These are phyloP conservation scores for Mayetiola destructor DNA, from an alignment of 2,888 invertebrate genomes.

Conservation along the genomic window DNA sequence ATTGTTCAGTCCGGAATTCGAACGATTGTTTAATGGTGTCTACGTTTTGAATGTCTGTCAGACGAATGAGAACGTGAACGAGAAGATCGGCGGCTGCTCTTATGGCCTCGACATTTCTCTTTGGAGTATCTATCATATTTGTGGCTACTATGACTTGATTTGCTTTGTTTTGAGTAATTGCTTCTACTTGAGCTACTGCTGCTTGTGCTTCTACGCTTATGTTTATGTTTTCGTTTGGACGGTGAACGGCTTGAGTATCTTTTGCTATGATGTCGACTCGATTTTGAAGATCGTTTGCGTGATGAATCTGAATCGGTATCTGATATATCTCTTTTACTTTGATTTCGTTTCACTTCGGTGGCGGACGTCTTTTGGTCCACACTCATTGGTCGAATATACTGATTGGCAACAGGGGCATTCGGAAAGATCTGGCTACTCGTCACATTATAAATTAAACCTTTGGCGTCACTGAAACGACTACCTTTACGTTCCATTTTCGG, in stretches of 20 bases:
- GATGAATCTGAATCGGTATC: slow-evolving; percentile 11
- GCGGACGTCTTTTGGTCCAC: too few relatives aligned
- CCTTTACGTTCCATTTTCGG: slow-evolving; percentile 16
- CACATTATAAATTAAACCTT: slow-evolving; percentile 22
- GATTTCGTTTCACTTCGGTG: not conserved
- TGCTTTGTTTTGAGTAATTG: not conserved
- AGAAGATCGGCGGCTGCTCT: not conserved
- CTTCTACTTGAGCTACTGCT: slow-evolving; percentile 1
- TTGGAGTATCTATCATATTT: slow-evolving; percentile 10
- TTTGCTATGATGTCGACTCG: not conserved
- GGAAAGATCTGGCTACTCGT: not conserved
- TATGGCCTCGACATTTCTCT: slow-evolving; percentile 8
- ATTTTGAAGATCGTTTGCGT: not conserved
- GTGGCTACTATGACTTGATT: slow-evolving; percentile 9
- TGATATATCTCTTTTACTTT: not conserved
- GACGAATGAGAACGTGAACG: not conserved
- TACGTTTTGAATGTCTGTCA: not conserved
- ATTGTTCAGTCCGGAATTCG: too few relatives aligned
- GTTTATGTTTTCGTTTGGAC: slow-evolving; percentile 2
- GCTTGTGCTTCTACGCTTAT: not conserved
- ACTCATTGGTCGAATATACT: not conserved
- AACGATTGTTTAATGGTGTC: too few relatives aligned
- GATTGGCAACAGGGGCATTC: not conserved
- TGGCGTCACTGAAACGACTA: slow-evolving; percentile 33
- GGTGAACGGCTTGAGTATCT: not conserved